A percentile compares a stretch with the other conserved stretches of the same genome.
Evolutionary conservation across 2,797 vertebrate genomes (phyloP).

Genomic region (Odontamblyopus lacepedii): DNA sequence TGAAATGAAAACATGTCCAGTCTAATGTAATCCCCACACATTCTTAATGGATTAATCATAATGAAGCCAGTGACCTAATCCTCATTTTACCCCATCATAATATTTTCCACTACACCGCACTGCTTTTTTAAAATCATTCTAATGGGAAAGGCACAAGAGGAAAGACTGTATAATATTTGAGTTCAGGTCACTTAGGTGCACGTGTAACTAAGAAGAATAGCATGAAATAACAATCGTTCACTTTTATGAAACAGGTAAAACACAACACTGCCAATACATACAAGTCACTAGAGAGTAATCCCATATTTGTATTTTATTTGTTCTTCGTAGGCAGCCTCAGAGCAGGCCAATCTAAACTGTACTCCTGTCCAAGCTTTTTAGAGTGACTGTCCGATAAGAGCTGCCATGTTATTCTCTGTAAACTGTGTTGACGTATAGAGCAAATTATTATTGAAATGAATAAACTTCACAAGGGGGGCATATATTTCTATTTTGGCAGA

Average conservation of each 20-base stretch:
- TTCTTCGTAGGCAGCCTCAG: slow-evolving; percentile 11
- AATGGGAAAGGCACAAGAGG: slow-evolving; percentile 16
- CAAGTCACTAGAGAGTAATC: slow-evolving; percentile 34
- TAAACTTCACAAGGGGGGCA: slow-evolving; percentile 29
- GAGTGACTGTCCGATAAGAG: slow-evolving; percentile 28
- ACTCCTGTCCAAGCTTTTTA: slow-evolving; percentile 28
- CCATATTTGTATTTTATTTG: slow-evolving; percentile 38
- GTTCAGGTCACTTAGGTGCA: slow-evolving; percentile 15
- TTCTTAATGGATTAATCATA: slow-evolving; percentile 11
- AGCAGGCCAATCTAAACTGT: slow-evolving; percentile 45
- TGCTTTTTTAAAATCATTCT: slow-evolving; percentile 13
- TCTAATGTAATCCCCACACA: slow-evolving; percentile 6
- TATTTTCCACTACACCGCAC: slow-evolving; percentile 45
- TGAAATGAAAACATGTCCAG: slow-evolving; percentile 1
- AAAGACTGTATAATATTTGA: slow-evolving; percentile 28
- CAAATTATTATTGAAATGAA: slow-evolving; percentile 50
- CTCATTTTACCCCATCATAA: slow-evolving; percentile 33
- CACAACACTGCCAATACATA: slow-evolving; percentile 10
- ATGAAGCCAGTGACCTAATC: slow-evolving; percentile 34
- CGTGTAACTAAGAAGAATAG: slow-evolving; percentile 23
- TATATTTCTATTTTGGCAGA: slow-evolving; percentile 32
- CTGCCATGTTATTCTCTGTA: slow-evolving; percentile 30
- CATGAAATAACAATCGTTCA: slow-evolving; percentile 31
- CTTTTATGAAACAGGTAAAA: slow-evolving; percentile 29
- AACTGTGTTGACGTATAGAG: slow-evolving; percentile 24